These are phyloP conservation scores for Procavia capensis DNA, from an alignment of 2,113 vertebrate species.

Conservation along the genomic window DNA sequence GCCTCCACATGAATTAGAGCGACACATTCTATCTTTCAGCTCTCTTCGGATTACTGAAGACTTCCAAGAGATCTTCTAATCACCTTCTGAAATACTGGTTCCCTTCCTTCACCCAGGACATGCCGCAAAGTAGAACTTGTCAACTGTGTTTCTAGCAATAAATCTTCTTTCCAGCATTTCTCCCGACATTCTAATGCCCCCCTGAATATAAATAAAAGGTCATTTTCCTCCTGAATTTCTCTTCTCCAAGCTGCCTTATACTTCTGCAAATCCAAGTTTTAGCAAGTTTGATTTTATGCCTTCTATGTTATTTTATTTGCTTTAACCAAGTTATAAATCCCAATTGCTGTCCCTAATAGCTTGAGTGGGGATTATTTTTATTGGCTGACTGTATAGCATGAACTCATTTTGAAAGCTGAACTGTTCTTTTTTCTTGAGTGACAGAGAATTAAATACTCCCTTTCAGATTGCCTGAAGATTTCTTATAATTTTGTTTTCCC, in stretches of 20 bases:
- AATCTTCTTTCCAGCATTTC: slow-evolving; percentile 66
- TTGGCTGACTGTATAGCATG: slow-evolving; percentile 69
- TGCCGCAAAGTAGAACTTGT: slow-evolving; percentile 67
- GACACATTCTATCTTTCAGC: neutral
- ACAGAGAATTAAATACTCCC: slow-evolving; percentile 68
- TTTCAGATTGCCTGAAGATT: slow-evolving; percentile 68
- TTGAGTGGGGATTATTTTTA: slow-evolving; percentile 75
- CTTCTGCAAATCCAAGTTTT: slow-evolving; percentile 79
- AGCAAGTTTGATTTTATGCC: slow-evolving; percentile 78
- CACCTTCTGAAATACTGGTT: slow-evolving; percentile 35
- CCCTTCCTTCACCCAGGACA: slow-evolving; percentile 37
- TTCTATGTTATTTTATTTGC: slow-evolving; percentile 71
- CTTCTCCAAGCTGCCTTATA: slow-evolving; percentile 70
- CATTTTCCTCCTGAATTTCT: slow-evolving; percentile 80
- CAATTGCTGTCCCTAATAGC: slow-evolving; percentile 58
- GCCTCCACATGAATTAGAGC: neutral
- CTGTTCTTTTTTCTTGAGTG: slow-evolving; percentile 61
- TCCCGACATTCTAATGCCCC: slow-evolving; percentile 70
- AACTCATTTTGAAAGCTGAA: slow-evolving; percentile 69
- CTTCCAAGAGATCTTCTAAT: neutral
- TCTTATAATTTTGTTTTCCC: slow-evolving; percentile 72
- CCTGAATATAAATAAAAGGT: slow-evolving; percentile 78
- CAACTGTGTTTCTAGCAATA: slow-evolving; percentile 58
- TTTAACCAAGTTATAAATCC: slow-evolving; percentile 76
- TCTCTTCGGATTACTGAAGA: slow-evolving; percentile 42